Percentiles rank a stretch among this genome's conserved stretches.
Evolutionary conservation across 2,113 vertebrate species (phyloP).

Genomic region (Psophia crepitans): DNA sequence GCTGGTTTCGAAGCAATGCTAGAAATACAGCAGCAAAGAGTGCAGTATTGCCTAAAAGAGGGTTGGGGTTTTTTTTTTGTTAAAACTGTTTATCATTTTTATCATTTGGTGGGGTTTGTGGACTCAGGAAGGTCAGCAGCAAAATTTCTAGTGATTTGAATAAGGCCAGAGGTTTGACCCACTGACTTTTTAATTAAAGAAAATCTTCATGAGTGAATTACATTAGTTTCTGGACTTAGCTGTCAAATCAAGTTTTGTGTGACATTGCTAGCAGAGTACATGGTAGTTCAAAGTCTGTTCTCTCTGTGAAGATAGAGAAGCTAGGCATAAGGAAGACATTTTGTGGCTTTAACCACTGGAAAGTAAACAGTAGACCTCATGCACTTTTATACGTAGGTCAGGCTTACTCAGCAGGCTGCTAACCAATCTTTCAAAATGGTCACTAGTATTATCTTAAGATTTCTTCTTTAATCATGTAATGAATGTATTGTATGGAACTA

Average conservation of each 20-base stretch:
- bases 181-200: neutral
- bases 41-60: neutral
- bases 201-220: neutral
- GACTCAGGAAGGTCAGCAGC: neutral
- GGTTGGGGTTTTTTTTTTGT: rapidly evolving
- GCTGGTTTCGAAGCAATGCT: neutral
- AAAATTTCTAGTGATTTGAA: neutral
- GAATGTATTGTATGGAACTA: neutral
- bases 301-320: constrained; percentile 17
- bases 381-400: neutral
- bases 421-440: neutral
- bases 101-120: neutral
- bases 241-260: neutral
- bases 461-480: neutral
- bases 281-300: neutral
- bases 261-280: neutral
- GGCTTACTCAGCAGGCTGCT: neutral
- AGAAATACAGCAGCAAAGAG: neutral
- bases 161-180: neutral
- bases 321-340: constrained; percentile 33
- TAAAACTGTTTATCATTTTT: neutral
- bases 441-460: neutral
- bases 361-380: constrained; percentile 26
- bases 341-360: constrained; percentile 36
- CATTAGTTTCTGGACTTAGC: neutral